Evolutionary conservation across 2,113 vertebrate species (phyloP).

Genomic region (Alaudala cheleensis): DNA sequence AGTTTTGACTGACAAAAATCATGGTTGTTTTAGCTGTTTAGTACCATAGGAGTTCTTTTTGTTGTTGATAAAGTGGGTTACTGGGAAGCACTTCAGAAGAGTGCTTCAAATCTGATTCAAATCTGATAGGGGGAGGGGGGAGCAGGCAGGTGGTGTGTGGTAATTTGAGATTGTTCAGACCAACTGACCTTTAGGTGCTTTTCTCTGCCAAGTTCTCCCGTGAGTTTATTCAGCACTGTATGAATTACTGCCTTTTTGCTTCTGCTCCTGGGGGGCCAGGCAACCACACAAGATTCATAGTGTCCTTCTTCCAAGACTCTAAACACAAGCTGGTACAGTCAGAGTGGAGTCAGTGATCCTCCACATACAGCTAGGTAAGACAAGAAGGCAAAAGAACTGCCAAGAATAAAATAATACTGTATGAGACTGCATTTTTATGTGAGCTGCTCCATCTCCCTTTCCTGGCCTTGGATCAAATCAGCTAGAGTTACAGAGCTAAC

Average conservation of each 20-base stretch:
- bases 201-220: background rate
- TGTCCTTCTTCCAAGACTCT: background rate
- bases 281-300: background rate
- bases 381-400: background rate
- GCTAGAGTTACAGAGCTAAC: background rate
- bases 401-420: constrained; percentile 3
- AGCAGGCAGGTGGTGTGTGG: background rate
- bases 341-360: background rate
- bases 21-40: background rate
- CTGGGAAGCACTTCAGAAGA: background rate
- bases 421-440: background rate
- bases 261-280: background rate
- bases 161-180: background rate
- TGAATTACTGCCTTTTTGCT: background rate
- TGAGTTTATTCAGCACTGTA: background rate
- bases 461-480: background rate
- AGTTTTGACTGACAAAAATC: background rate
- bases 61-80: background rate
- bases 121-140: accelerated
- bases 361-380: background rate
- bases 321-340: background rate
- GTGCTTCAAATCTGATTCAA: background rate
- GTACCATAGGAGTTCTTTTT: background rate
- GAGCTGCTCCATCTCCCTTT: background rate
- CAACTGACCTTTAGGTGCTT: background rate